phyloP scores from a whole-genome alignment of 1,140 invertebrate species.

The Bombyx mandarina region DNA sequence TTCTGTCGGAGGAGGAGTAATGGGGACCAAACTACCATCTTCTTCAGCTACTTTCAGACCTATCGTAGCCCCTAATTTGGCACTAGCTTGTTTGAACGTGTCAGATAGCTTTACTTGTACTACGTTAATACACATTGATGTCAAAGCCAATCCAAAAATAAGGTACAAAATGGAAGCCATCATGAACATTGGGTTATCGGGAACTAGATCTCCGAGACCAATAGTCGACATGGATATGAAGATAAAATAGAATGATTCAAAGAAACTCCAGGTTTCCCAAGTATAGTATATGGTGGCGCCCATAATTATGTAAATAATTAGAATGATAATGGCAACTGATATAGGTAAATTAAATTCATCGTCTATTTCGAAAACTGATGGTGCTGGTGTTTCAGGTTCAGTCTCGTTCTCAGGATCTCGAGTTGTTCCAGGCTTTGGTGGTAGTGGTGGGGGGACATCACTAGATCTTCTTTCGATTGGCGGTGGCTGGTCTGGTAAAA shows the following conservation, averaged over 20 bases:
- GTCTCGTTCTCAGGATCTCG: constrained; percentile 43
- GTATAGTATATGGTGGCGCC: constrained; percentile 85
- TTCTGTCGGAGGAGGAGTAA: constrained; percentile 57
- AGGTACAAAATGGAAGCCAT: constrained; percentile 94
- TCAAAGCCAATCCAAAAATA: constrained; percentile 93
- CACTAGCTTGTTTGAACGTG: constrained; percentile 87
- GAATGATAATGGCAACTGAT: constrained; percentile 84
- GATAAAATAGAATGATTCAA: constrained; percentile 94
- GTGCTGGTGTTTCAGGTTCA: constrained; percentile 79
- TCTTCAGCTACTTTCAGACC: constrained; percentile 82
- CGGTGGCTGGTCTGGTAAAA: constrained; percentile 30
- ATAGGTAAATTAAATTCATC: constrained; percentile 96
- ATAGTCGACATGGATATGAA: constrained; percentile 96
- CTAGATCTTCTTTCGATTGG: constrained; percentile 37
- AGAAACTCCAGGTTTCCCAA: constrained; percentile 88
- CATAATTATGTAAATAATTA: constrained; percentile 87
- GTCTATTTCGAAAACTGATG: constrained; percentile 82
- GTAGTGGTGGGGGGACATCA: constrained; percentile 52
- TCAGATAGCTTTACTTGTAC: constrained; percentile 89
- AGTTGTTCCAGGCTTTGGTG: constrained; percentile 45
- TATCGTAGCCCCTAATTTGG: constrained; percentile 89
- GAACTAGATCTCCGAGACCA: constrained; percentile 92
- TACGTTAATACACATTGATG: constrained; percentile 97
- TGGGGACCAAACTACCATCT: constrained; percentile 69
- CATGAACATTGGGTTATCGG: constrained; percentile 91